Evolutionary conservation across 2,888 invertebrate genomes (phyloP).

Genomic region (Sepiola atlantica): DNA sequence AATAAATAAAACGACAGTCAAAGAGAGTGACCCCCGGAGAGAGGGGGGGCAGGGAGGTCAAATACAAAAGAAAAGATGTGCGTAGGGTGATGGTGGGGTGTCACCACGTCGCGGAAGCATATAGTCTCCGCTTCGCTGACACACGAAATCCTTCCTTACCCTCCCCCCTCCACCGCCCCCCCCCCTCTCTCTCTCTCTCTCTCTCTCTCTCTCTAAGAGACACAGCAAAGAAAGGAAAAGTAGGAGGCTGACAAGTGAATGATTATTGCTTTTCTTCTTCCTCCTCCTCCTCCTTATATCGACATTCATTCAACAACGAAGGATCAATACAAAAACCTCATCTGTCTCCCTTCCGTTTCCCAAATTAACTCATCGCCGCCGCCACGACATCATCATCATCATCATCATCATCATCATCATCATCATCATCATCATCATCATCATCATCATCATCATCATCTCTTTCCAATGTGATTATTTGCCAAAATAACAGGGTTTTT

Average conservation of each 20-base stretch:
- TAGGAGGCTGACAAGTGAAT: background rate
- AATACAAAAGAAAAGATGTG: background rate
- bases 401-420: no score
- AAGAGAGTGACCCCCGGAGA: no score
- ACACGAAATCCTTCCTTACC: background rate
- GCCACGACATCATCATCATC: background rate
- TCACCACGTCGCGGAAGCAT: background rate
- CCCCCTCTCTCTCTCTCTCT: no score
- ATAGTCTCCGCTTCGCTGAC: background rate
- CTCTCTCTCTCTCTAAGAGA: background rate
- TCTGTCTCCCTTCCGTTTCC: background rate
- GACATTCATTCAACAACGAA: background rate
- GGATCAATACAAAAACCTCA: background rate
- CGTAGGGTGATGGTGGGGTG: background rate
- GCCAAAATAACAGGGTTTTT: background rate
- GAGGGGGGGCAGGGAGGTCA: background rate
- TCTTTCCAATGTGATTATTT: background rate
- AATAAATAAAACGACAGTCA: no score
- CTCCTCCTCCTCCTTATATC: background rate
- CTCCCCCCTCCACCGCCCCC: no score
- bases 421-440: no score
- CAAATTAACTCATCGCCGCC: background rate
- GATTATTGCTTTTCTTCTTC: background rate
- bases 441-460: no score
- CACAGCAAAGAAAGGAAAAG: background rate